A percentile compares a stretch with the other conserved stretches of the same genome.
Evolutionary conservation across 2,888 invertebrate genomes (phyloP).

Genomic region (Eristalis tenax): DNA sequence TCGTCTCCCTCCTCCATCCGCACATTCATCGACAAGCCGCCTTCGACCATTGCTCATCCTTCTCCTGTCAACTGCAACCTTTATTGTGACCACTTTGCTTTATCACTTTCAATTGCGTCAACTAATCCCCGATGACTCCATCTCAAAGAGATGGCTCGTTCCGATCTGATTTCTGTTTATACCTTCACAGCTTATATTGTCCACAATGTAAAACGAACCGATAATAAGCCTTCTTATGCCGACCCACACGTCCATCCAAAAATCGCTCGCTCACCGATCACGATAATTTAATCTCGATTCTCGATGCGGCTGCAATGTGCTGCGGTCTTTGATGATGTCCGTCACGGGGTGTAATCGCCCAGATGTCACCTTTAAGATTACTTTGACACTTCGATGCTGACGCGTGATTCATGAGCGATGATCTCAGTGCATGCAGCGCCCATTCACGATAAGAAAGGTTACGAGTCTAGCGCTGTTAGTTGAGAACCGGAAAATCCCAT

Average conservation of each 20-base stretch:
- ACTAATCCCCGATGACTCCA: conserved; percentile 16
- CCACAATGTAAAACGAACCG: conserved; percentile 25
- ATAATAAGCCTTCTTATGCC: conserved; percentile 30
- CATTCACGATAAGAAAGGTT: conserved; percentile 38
- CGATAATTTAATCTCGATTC: conserved; percentile 38
- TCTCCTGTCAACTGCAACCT: neutral
- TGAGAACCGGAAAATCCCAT: conserved; percentile 23
- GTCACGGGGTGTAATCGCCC: conserved; percentile 53
- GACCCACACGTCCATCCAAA: conserved; percentile 32
- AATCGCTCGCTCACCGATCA: conserved; percentile 13
- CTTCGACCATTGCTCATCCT: neutral
- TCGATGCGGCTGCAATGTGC: conserved; percentile 23
- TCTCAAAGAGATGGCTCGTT: conserved; percentile 8
- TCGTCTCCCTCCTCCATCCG: no score
- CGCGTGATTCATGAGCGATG: conserved; percentile 56
- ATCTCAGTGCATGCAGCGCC: conserved; percentile 28
- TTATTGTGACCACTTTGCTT: conserved; percentile 33
- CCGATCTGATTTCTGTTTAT: conserved; percentile 26
- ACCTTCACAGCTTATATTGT: conserved; percentile 47
- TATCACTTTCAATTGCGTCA: neutral
- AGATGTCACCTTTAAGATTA: conserved; percentile 62
- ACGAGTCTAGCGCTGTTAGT: neutral
- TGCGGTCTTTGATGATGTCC: conserved; percentile 44
- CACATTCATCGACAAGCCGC: neutral
- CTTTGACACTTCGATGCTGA: conserved; percentile 48